Evolutionary conservation across 2,113 vertebrate species (phyloP), one percentile per base, ranked within the genome.

Genomic region (Apaloderma vittatum): DNA sequence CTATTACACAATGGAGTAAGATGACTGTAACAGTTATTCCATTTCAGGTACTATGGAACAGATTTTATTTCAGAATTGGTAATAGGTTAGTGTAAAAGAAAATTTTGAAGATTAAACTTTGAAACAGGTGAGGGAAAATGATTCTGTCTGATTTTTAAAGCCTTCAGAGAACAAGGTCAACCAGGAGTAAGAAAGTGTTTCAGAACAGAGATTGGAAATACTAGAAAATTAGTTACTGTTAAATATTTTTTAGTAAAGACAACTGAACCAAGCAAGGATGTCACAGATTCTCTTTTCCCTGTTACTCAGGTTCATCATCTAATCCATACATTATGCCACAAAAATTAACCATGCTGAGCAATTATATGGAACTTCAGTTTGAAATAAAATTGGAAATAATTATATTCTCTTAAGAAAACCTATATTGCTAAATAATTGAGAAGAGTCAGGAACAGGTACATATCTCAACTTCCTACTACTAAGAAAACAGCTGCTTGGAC

Each of bases 91-190:
- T n/a, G 49, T 24, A 77, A 88, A 76, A 84, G 24, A 21, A 91
- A 91, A 88, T 32, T 15, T 58, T 11, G 14, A 68, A 7, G n/a
- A 52, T 27, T 36, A 84, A 68, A 40, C 6, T 49, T 26, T 2
- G 11, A 37, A 11, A 21, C 0, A 74, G 2, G 3, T 18, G 6
- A 29, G 1, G 3, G 6, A 85, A 46, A 16, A 49, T 36, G 6
- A 58, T 29, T 34, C 22, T 19, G 9, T 29, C 11, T 40, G 20
- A n/a, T 45, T 73, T 82, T 68, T 52, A 52, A 78, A 67, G 21
- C 4, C 86, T 88, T 52, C 34, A 49, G 48, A 70, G 10, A 72
- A 76, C 0, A 27, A 29, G 43, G 66, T 27, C 37, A 77, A 71
- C 37, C 24, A 62, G 30, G 83, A 82, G 5, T 26, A 46, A 79